A percentile compares a stretch with the other conserved stretches of the same genome.
Conservation (phyloP, 2,888 invertebrate species). For the Netelia fuscicornis region DNA sequence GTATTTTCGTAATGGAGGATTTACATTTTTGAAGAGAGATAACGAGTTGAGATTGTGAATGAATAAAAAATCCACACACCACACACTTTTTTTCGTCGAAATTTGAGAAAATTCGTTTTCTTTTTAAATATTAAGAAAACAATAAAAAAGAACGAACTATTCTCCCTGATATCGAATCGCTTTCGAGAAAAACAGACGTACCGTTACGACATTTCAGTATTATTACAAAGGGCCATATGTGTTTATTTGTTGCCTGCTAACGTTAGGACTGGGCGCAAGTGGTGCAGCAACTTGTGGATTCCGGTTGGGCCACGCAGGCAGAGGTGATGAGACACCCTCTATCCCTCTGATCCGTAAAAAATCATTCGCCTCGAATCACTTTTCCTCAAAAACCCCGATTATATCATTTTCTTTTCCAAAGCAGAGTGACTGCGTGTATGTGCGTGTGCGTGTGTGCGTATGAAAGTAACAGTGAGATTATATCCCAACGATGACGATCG, state of each 20-base stretch:
- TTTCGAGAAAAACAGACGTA: slow-evolving; percentile 40
- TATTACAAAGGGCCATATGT: slow-evolving; percentile 67
- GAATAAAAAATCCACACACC: no score
- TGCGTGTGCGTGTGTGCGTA: neutral
- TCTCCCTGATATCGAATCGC: slow-evolving; percentile 35
- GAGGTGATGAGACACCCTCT: slow-evolving; percentile 87
- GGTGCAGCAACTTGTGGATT: slow-evolving; percentile 94
- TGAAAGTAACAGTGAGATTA: neutral
- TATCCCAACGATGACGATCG: neutral
- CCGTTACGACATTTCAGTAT: slow-evolving; percentile 12
- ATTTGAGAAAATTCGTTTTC: slow-evolving; percentile 14
- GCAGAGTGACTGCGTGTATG: neutral
- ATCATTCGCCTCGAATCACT: slow-evolving; percentile 72
- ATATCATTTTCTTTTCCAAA: slow-evolving; percentile 34
- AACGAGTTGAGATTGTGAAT: neutral
- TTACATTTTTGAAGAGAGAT: neutral
- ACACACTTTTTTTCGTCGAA: no score
- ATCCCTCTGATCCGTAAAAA: slow-evolving; percentile 20
- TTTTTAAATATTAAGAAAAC: neutral
- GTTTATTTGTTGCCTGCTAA: slow-evolving; percentile 83
- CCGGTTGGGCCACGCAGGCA: slow-evolving; percentile 92
- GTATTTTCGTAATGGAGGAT: neutral
- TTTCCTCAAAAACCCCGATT: slow-evolving; percentile 26
- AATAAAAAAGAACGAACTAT: neutral
- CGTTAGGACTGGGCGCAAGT: slow-evolving; percentile 93